phyloP scores from a whole-genome alignment of 2,113 vertebrate genomes.

The Petromus typicus region DNA sequence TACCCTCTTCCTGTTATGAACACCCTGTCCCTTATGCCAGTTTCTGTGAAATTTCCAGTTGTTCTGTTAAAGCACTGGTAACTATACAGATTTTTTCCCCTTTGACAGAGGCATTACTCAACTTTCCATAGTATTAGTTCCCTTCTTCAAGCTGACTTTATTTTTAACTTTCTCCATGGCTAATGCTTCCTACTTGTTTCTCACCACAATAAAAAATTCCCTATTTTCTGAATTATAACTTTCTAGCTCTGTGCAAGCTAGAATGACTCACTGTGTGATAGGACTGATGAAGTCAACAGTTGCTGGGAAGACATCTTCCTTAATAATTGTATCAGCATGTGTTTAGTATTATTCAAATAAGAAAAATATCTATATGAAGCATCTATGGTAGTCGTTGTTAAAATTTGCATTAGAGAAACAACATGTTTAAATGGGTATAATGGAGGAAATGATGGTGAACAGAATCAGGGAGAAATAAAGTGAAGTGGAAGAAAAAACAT shows the following conservation, averaged over 20 bases:
- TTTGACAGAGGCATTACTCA: neutral
- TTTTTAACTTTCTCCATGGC: neutral
- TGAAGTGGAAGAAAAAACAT: neutral
- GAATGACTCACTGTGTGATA: conserved; percentile 64
- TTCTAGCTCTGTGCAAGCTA: conserved; percentile 50
- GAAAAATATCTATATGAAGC: conserved; percentile 59
- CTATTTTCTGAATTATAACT: conserved; percentile 39
- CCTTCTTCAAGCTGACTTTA: conserved; percentile 3
- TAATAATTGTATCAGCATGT: conserved; percentile 75
- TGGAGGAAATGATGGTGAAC: neutral
- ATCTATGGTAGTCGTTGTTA: conserved; percentile 11
- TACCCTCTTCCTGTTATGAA: conserved; percentile 31
- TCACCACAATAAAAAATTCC: neutral
- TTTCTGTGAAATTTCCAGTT: conserved; percentile 20
- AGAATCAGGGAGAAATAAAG: neutral
- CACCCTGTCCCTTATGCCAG: neutral
- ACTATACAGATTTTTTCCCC: neutral
- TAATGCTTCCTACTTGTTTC: neutral
- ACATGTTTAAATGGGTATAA: neutral
- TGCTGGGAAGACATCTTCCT: conserved; percentile 68
- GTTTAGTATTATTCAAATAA: conserved; percentile 70
- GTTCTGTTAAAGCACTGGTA: conserved; percentile 4
- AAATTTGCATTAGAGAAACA: conserved; percentile 27
- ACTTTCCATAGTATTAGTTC: neutral
- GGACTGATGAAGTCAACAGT: conserved; percentile 72